Evolutionary conservation across 2,888 invertebrate species (phyloP), one percentile per base, ranked within the genome.

Genomic region (Teleogryllus oceanicus): DNA sequence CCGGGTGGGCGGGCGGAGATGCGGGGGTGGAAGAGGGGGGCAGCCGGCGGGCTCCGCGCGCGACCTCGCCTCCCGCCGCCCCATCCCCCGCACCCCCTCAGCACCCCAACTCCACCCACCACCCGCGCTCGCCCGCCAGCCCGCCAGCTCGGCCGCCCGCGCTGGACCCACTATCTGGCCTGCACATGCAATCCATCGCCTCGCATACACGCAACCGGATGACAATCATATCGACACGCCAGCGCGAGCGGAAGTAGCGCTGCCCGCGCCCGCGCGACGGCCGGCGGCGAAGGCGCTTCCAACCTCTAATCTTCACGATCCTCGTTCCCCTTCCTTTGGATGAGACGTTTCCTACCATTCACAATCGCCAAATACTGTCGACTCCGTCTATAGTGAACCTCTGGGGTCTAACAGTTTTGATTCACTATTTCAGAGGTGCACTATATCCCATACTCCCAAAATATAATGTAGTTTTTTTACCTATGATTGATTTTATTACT

Each of bases 201-300:
- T 62, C 13, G 62, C 62, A 62, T n/a, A 62, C 62, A 62, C 62
- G 62, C 62, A 62, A 62, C 62, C 62, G 62, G 62, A 62, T 62
- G 62, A 62, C n/a, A 62, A 62, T 62, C 62, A 62, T 62, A 62
- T 62, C 62, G 62, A 62, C 62, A 62, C 62, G 62, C 62, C 62
- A 62, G n/a, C 3, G 16, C n/a, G 62, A 62, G n/a, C 13, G 62
- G 62, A 62, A 62, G 62, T 62, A 62, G 62, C 62, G n/a, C 62
- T 8, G 37, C 8, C 37, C 8, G 8, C 37, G 24, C 24, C 24
- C 5, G 24, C 24, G 37, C 37, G 37, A 37, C 8, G 37, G 37
- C 8, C 37, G 37, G 37, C 37, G 8, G 37, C 24, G 24, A 24
- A 24, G 24, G 3, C 24, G 24, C 24, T 24, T 24, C 21, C 24